Conservation (phyloP, 2,113 vertebrate genomes). For the Saguinus imperator region DNA sequence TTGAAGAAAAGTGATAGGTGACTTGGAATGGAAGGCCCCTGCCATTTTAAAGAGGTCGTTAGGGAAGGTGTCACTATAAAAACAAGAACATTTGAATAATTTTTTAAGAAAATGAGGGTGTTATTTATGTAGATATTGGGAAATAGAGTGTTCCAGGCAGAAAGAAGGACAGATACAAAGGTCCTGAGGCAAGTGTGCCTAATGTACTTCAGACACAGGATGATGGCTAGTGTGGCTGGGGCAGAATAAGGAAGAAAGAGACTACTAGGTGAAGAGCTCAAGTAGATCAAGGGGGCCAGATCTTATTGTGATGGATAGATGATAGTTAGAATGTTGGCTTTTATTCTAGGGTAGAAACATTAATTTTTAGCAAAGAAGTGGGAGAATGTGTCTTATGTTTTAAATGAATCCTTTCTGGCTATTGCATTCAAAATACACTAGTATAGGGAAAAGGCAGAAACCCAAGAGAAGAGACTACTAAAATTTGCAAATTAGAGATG, state of each 20-base stretch:
- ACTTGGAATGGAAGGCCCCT: background rate
- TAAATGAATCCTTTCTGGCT: background rate
- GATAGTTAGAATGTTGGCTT: background rate
- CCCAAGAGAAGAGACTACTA: background rate
- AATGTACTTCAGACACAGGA: background rate
- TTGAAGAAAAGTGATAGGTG: background rate
- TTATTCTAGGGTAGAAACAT: slow-evolving; percentile 1
- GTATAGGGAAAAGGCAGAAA: background rate
- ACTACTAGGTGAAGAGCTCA: background rate
- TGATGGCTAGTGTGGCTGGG: background rate
- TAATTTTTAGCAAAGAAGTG: background rate
- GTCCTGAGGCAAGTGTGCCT: background rate
- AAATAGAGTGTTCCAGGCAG: background rate
- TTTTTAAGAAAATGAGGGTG: background rate
- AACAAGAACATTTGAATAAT: background rate
- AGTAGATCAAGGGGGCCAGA: background rate
- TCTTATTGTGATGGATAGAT: background rate
- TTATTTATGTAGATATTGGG: background rate
- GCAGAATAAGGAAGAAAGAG: background rate
- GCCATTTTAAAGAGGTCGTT: background rate
- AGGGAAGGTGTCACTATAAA: background rate
- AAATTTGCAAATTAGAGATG: slow-evolving; percentile 16
- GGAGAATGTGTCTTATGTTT: background rate
- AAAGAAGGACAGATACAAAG: background rate
- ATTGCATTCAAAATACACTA: background rate